phyloP scores from a whole-genome alignment of 2,797 vertebrate genomes.

The Luscinia megarhynchos region DNA sequence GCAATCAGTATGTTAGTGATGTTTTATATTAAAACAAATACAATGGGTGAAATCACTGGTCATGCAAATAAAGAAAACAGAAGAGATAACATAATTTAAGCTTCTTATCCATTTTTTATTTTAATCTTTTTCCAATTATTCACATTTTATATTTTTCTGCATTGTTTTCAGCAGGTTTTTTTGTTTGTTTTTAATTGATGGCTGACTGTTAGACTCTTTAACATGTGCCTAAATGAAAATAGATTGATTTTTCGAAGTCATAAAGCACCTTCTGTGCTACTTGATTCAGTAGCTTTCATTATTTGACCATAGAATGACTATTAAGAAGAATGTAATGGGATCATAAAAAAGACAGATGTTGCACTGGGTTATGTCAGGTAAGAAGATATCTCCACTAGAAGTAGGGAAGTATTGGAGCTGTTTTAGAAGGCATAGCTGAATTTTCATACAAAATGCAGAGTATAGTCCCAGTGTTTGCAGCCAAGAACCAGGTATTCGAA shows the following conservation, averaged over 20 bases:
- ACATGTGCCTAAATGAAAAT: not conserved
- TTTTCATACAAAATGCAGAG: not conserved
- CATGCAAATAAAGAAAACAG: not conserved
- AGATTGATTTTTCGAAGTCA: slow-evolving; percentile 9
- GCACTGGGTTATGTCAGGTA: not conserved
- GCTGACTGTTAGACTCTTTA: not conserved
- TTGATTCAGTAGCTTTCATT: slow-evolving; percentile 44
- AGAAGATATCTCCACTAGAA: not conserved
- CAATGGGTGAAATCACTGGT: not conserved
- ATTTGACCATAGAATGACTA: not conserved
- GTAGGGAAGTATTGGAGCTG: not conserved
- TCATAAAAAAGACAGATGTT: slow-evolving; percentile 4
- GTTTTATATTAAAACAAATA: not conserved
- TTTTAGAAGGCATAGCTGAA: not conserved
- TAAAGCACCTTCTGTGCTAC: not conserved
- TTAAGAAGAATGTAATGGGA: not conserved
- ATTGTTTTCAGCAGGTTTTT: not conserved
- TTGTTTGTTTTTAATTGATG: not conserved
- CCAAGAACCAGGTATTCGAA: not conserved
- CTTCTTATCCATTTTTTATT: not conserved
- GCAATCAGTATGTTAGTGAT: not conserved
- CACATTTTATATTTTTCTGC: not conserved
- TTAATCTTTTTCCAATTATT: not conserved
- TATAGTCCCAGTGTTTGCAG: not conserved
- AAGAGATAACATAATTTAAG: not conserved